These are phyloP conservation scores for Tridacna gigas DNA, from an alignment of 2,888 invertebrate species.

Conservation along the genomic window DNA sequence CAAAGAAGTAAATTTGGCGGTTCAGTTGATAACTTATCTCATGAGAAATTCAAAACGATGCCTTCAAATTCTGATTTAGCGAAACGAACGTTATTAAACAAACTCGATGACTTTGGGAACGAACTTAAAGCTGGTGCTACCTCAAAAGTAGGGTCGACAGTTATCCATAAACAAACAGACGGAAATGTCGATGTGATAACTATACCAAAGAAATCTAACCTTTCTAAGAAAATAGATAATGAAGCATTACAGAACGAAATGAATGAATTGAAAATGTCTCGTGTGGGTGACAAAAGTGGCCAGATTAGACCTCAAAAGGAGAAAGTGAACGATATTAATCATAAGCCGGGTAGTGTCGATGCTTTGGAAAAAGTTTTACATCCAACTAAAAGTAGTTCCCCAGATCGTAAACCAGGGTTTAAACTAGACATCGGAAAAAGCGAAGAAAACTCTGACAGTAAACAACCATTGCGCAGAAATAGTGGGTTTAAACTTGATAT, in stretches of 20 bases:
- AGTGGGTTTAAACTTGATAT: conserved; percentile 22
- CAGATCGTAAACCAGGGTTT: conserved; percentile 18
- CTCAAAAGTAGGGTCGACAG: conserved; percentile 49
- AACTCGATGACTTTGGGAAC: conserved; percentile 51
- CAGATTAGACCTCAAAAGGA: conserved; percentile 14
- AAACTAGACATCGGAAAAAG: conserved; percentile 18
- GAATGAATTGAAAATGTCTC: conserved; percentile 29
- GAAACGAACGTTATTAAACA: conserved; percentile 29
- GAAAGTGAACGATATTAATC: background rate
- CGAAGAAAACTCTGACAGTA: conserved; percentile 21
- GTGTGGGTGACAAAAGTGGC: conserved; percentile 22
- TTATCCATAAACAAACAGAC: conserved; percentile 50
- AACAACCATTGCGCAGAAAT: conserved; percentile 15
- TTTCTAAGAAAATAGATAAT: conserved; percentile 13
- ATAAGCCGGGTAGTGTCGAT: background rate
- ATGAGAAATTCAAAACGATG: background rate
- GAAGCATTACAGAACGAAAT: conserved; percentile 36
- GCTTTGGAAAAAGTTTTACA: background rate
- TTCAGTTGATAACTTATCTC: conserved; percentile 27
- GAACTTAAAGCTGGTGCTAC: conserved; percentile 46
- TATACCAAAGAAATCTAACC: conserved; percentile 23
- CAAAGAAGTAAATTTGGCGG: conserved; percentile 44
- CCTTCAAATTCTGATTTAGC: conserved; percentile 8
- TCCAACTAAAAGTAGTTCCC: conserved; percentile 14
- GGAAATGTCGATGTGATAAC: conserved; percentile 36